A percentile compares a stretch with the other conserved stretches of the same genome.
Conservation (phyloP, 2,888 invertebrate species). For the Parascotia fuliginaria region DNA sequence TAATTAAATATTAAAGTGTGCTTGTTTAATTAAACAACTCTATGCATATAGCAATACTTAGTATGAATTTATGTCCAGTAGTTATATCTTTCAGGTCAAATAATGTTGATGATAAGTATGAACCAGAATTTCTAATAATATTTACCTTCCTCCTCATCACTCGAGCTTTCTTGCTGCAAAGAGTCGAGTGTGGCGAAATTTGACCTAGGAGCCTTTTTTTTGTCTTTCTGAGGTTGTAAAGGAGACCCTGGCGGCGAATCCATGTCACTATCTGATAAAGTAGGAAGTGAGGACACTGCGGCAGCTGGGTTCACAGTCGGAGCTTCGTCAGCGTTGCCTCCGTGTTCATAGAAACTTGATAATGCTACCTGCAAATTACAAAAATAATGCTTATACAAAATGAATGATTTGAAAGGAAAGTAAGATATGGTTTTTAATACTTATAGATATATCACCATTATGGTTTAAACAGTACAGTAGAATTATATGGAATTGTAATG, state of each 20-base stretch:
- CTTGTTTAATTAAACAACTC: too few species aligned
- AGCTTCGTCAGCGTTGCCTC: slow-evolving; percentile 83
- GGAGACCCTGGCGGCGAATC: slow-evolving; percentile 73
- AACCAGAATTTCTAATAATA: not conserved
- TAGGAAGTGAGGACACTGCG: slow-evolving; percentile 55
- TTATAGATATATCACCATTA: too few species aligned
- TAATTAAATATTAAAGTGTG: too few species aligned
- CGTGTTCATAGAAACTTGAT: slow-evolving; percentile 92
- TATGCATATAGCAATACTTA: too few species aligned
- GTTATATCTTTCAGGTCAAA: too few species aligned
- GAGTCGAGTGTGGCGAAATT: slow-evolving; percentile 87
- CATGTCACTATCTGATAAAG: slow-evolving; percentile 74
- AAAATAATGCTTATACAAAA: too few species aligned
- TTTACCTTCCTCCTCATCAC: slow-evolving; percentile 88
- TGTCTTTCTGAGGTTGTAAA: slow-evolving; percentile 59
- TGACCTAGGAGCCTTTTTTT: slow-evolving; percentile 67
- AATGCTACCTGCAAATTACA: slow-evolving; percentile 89
- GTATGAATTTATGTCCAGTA: too few species aligned
- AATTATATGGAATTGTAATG: too few species aligned
- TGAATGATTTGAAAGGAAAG: too few species aligned
- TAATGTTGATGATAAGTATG: not conserved
- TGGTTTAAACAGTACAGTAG: too few species aligned
- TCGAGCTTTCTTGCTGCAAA: slow-evolving; percentile 83
- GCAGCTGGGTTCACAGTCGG: slow-evolving; percentile 56
- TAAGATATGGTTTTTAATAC: too few species aligned